These are phyloP conservation scores for Sitta carolinensis DNA, from an alignment of 2,797 vertebrate genomes.

Conservation along the genomic window DNA sequence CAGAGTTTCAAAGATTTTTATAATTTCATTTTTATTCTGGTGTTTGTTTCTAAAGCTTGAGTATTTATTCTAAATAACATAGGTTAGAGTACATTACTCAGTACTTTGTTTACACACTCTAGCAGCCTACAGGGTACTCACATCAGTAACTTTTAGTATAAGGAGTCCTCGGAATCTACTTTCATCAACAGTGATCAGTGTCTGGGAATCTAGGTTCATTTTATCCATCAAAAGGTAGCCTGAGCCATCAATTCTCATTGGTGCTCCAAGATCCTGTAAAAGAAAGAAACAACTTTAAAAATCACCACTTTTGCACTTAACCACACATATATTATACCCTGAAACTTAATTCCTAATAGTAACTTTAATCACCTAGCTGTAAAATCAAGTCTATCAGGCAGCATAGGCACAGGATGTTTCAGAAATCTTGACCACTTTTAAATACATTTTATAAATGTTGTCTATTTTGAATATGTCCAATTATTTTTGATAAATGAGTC, in stretches of 20 bases:
- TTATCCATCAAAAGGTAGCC: conserved; percentile 70
- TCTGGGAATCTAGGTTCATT: conserved; percentile 66
- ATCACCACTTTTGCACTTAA: background rate
- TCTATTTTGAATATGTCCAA: background rate
- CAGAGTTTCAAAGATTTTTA: background rate
- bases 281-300: background rate
- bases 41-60: background rate
- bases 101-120: background rate
- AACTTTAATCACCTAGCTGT: background rate
- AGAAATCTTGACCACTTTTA: background rate
- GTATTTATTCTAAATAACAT: background rate
- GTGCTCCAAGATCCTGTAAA: conserved; percentile 78
- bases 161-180: conserved; percentile 66
- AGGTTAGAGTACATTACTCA: background rate
- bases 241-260: conserved; percentile 71
- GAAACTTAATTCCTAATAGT: background rate
- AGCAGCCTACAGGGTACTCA: conserved; percentile 37
- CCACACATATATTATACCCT: background rate
- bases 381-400: background rate
- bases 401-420: background rate
- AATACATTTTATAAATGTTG: background rate
- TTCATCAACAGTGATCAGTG: conserved; percentile 70
- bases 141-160: conserved; percentile 68
- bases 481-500: background rate
- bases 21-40: background rate